These are phyloP conservation scores for Anadara kagoshimensis DNA, from an alignment of 1,140 invertebrate genomes.

Conservation along the genomic window DNA sequence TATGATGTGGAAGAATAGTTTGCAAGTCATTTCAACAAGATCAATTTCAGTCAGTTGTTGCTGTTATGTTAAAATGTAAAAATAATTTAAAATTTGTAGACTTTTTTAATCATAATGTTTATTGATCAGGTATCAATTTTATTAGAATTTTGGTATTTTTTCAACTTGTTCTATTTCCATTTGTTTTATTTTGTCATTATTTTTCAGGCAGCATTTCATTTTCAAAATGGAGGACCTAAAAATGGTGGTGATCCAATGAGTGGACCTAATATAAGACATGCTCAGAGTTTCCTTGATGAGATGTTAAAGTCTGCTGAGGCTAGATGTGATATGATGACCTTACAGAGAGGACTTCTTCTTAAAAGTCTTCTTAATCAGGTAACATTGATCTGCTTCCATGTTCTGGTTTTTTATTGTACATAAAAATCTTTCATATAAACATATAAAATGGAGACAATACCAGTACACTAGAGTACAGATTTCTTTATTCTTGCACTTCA, in stretches of 20 bases:
- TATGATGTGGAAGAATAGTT: no score
- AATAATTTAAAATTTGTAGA: no score
- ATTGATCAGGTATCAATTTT: no score
- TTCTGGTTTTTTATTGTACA: not conserved
- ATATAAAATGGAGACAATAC: not conserved
- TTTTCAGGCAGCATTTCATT: conserved; percentile 67
- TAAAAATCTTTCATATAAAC: not conserved
- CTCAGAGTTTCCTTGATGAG: conserved; percentile 47
- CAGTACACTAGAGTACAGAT: not conserved
- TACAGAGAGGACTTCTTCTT: conserved; percentile 59
- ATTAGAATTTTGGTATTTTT: no score
- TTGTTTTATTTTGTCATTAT: not conserved
- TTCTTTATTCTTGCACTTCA: no score
- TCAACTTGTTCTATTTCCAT: no score
- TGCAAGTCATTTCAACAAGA: no score
- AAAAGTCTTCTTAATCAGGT: conserved; percentile 62
- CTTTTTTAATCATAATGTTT: no score
- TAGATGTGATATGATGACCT: conserved; percentile 58
- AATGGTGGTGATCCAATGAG: conserved; percentile 60
- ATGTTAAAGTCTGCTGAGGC: conserved; percentile 48
- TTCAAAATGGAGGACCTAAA: conserved; percentile 63
- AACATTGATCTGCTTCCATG: not conserved
- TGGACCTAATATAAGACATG: conserved; percentile 49
- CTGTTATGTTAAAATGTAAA: no score
- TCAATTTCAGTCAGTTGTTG: no score